These are phyloP conservation scores for Trisateles emortualis DNA, from an alignment of 2,888 invertebrate species.

Conservation along the genomic window DNA sequence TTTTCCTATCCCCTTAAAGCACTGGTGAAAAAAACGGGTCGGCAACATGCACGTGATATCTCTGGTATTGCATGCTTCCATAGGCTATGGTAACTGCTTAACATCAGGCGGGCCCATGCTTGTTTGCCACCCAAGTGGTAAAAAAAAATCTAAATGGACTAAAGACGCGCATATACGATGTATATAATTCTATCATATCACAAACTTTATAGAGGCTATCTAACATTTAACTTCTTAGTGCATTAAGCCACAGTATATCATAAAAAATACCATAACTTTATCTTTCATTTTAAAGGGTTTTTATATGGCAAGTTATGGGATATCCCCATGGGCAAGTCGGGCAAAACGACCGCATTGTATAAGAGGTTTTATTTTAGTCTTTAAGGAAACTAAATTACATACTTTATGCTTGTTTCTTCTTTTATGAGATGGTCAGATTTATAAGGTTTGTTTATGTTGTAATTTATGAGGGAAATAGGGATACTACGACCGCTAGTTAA, in stretches of 20 bases:
- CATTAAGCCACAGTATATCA: slow-evolving; percentile 34
- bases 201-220: slow-evolving; percentile 28
- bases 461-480: not conserved
- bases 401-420: slow-evolving; percentile 1
- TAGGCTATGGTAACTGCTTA: too few species aligned
- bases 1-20: too few species aligned
- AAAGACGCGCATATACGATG: too few species aligned
- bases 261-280: slow-evolving; percentile 36
- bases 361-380: slow-evolving; percentile 14
- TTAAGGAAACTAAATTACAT: slow-evolving; percentile 1
- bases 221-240: slow-evolving; percentile 22
- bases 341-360: slow-evolving; percentile 19
- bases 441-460: not conserved
- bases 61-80: too few species aligned
- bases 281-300: slow-evolving; percentile 39
- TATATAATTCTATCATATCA: slow-evolving; percentile 17
- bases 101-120: too few species aligned
- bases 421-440: slow-evolving; percentile 9
- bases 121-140: too few species aligned
- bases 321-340: slow-evolving; percentile 18
- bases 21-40: too few species aligned
- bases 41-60: too few species aligned
- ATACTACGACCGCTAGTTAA: not conserved
- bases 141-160: too few species aligned
- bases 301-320: slow-evolving; percentile 36